A percentile compares a stretch with the other conserved stretches of the same genome.
These are phyloP conservation scores for Corvus hawaiiensis DNA, from an alignment of 2,113 vertebrate species.

Conservation along the genomic window DNA sequence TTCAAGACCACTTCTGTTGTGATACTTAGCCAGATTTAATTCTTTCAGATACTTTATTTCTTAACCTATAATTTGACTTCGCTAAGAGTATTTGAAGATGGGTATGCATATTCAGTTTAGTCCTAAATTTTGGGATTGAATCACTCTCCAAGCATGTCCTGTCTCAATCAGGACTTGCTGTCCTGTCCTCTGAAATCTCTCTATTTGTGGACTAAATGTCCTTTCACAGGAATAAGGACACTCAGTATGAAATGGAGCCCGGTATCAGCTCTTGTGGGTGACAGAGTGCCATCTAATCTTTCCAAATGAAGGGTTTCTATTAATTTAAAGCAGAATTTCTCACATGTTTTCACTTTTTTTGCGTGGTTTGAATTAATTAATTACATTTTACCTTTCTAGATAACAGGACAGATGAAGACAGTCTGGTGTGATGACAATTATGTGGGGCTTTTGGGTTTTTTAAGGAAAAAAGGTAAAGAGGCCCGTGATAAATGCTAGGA, in stretches of 20 bases:
- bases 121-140: neutral
- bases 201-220: neutral
- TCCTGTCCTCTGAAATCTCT: neutral
- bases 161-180: neutral
- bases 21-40: neutral
- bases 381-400: neutral
- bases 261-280: neutral
- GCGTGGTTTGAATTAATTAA: neutral
- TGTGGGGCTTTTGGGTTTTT: fast-evolving
- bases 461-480: neutral
- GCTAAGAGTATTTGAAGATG: neutral
- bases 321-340: neutral
- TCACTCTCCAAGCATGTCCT: neutral
- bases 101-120: neutral
- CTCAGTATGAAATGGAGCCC: neutral
- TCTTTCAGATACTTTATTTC: neutral
- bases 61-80: conserved; percentile 13
- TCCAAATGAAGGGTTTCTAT: neutral
- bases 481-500: neutral
- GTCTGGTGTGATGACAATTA: neutral
- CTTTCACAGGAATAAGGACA: neutral
- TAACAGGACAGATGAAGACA: neutral
- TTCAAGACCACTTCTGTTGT: conserved; percentile 28
- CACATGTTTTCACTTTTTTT: neutral
- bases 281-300: neutral